These are phyloP conservation scores for Heliconius ismenius DNA, from an alignment of 2,888 invertebrate genomes.

Conservation along the genomic window DNA sequence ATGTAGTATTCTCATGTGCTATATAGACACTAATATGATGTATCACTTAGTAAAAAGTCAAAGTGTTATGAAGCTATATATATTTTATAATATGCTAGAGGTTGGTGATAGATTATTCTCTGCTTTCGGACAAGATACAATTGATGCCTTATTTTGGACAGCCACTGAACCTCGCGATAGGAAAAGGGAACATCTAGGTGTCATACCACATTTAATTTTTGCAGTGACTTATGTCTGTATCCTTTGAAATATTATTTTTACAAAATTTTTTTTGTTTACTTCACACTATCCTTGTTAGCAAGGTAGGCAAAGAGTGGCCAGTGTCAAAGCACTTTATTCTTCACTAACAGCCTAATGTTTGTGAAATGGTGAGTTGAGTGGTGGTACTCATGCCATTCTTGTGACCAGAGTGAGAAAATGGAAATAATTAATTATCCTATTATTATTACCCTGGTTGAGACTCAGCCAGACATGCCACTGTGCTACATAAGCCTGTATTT, in stretches of 20 bases:
- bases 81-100: constrained; percentile 99
- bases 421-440: background rate
- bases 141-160: constrained; percentile 99
- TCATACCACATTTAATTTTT: constrained; percentile 94
- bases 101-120: constrained; percentile 97
- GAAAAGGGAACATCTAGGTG: constrained; percentile 91
- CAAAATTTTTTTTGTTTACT: no score
- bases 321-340: background rate
- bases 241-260: constrained; percentile 81
- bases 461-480: background rate
- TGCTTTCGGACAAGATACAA: constrained; percentile 98
- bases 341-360: background rate
- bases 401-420: background rate
- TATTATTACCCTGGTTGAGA: background rate
- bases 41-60: constrained; percentile 99
- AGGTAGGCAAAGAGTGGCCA: background rate
- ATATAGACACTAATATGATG: constrained; percentile 98
- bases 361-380: background rate
- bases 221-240: constrained; percentile 97
- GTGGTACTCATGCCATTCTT: background rate
- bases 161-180: constrained; percentile 96
- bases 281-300: background rate
- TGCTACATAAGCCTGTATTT: background rate
- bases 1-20: constrained; percentile 92
- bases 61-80: constrained; percentile 99